Evolutionary conservation across 2,888 invertebrate genomes (phyloP).

Genomic region (Drosophila sordidapex): DNA sequence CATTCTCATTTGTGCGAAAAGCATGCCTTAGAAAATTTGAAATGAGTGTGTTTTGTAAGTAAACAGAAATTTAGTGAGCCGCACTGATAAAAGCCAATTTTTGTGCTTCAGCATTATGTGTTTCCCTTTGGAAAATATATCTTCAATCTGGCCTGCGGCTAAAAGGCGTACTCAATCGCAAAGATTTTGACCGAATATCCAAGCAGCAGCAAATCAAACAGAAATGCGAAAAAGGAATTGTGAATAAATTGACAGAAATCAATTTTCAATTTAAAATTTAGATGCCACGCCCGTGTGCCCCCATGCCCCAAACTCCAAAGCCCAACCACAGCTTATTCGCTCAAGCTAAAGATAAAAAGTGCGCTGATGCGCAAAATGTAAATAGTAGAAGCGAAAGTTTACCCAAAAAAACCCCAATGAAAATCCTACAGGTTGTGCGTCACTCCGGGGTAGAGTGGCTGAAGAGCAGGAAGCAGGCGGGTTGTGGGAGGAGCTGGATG

Average conservation of each 20-base stretch:
- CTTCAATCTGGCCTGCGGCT: constrained; percentile 48
- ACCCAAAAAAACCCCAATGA: constrained; percentile 44
- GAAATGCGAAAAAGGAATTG: constrained; percentile 14
- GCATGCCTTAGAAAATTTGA: constrained; percentile 5
- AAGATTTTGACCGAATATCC: constrained; percentile 46
- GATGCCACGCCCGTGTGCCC: constrained; percentile 36
- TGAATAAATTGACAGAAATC: constrained; percentile 67
- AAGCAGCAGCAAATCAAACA: constrained; percentile 49
- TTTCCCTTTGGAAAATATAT: constrained; percentile 18
- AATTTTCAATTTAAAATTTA: constrained; percentile 79
- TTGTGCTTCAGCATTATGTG: background rate
- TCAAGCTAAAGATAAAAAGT: constrained; percentile 62
- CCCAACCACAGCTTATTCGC: constrained; percentile 9
- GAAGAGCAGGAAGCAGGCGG: background rate
- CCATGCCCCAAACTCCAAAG: background rate
- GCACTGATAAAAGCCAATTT: constrained; percentile 42
- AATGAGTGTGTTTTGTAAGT: constrained; percentile 15
- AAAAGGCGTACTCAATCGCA: constrained; percentile 51
- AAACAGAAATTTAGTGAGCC: constrained; percentile 55
- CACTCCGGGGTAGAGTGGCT: background rate
- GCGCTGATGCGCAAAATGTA: constrained; percentile 73
- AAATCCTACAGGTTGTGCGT: constrained; percentile 63
- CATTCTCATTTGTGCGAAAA: background rate
- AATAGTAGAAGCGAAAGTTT: constrained; percentile 66
- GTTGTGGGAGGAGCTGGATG: background rate